These are phyloP conservation scores for Gambusia holbrooki DNA, from an alignment of 2,113 vertebrate genomes.

Conservation along the genomic window DNA sequence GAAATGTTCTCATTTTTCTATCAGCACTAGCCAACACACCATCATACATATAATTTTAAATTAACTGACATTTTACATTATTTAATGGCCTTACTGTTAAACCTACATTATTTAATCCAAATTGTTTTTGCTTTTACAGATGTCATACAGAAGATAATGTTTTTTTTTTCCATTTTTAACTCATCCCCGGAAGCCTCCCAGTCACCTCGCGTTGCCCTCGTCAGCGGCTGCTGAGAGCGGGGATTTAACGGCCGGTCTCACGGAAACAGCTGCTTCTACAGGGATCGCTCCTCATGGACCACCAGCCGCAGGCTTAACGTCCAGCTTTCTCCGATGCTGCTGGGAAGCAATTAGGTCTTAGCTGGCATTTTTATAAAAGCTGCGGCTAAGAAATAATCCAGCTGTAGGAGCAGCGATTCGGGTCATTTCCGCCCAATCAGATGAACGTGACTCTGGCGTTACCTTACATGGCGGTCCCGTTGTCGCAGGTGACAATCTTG, in stretches of 20 bases:
- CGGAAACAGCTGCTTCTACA: slow-evolving; percentile 49
- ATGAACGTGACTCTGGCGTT: background rate
- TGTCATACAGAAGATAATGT: too few relatives aligned
- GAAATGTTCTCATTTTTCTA: too few relatives aligned
- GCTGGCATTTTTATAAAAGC: slow-evolving; percentile 25
- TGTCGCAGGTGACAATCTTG: background rate
- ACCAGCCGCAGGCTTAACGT: slow-evolving; percentile 48
- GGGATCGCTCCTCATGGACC: slow-evolving; percentile 36
- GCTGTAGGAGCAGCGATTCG: background rate
- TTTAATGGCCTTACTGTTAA: too few relatives aligned
- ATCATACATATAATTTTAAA: too few relatives aligned
- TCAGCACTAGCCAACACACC: too few relatives aligned
- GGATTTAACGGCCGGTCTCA: slow-evolving; percentile 55
- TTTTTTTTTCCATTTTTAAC: too few relatives aligned
- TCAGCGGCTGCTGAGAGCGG: slow-evolving; percentile 44
- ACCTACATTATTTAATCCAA: too few relatives aligned
- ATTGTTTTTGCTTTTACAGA: too few relatives aligned
- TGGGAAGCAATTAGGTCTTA: slow-evolving; percentile 48
- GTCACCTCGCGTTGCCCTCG: slow-evolving; percentile 32
- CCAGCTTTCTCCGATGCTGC: slow-evolving; percentile 28
- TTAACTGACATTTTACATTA: too few relatives aligned
- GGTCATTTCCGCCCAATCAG: background rate
- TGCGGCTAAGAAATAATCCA: slow-evolving; percentile 33
- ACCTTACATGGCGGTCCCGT: background rate
- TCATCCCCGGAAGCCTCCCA: background rate